Evolutionary conservation across 1,140 invertebrate species (phyloP), one percentile per base, ranked within the genome.

Genomic region (Drosophila santomea): DNA sequence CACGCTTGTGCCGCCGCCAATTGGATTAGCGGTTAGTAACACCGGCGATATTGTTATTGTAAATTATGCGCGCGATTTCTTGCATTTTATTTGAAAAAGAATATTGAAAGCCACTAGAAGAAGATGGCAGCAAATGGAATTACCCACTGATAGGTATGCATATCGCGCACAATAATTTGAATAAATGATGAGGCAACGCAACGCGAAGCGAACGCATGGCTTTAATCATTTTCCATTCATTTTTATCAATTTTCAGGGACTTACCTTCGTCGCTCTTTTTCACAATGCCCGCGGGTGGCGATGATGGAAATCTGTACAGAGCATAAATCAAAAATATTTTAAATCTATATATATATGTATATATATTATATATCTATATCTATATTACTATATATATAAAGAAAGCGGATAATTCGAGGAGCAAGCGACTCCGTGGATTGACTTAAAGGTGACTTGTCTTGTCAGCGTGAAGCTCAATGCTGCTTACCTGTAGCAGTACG

Each of bases 181-280:
- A 90, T 90, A 86, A 90, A 90, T 90, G 86, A 86, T 82, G 77
- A 80, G 47, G 7, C 7, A 3, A 8, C 32, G 32, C 63, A 17
- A 80, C 41, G 7, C 1, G 0, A 8, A 2, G 32, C 63, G 23
- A 67, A 39, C 38, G 50, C 32, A 59, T 52, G 79, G 17, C 79
- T 74, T 91, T 90, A 86, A 83, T 86, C 66, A 88, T 82, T 81
- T 50, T 68, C 67, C 67, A 79, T 79, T 74, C 28, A 54, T 81
- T 59, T 54, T 75, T 71, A 59, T 41, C 39, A 20, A 15, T 62
- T 25, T 25, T n/a, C 1, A n/a, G 15, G 10, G 20, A 60, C 91
- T 91, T 83, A 92, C 91, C 91, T 91, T 91, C 91, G 77, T 92
- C 91, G 90, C 71, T 91, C 78, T 92, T 92, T 77, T 92, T 92